These are phyloP conservation scores for Boloria selene DNA, from an alignment of 2,888 invertebrate species.

Conservation along the genomic window DNA sequence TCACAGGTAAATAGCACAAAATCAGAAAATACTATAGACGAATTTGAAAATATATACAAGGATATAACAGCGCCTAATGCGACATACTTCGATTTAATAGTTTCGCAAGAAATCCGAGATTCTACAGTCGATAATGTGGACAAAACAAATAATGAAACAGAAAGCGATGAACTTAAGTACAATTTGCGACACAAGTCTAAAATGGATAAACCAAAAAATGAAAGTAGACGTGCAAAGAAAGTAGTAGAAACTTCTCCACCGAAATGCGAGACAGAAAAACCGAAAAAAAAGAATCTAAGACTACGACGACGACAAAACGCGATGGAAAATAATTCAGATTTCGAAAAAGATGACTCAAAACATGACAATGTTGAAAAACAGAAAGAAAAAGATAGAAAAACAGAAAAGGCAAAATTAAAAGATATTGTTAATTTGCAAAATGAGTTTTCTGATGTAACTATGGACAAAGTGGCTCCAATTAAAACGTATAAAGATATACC, in stretches of 20 bases:
- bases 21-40: conserved; percentile 60
- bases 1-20: conserved; percentile 34
- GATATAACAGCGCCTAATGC: conserved; percentile 60
- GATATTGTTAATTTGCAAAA: conserved; percentile 68
- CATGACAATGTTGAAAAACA: neutral
- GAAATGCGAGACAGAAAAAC: conserved; percentile 52
- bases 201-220: conserved; percentile 35
- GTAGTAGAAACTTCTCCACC: conserved; percentile 47
- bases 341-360: conserved; percentile 35
- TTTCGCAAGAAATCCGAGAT: conserved; percentile 48
- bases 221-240: conserved; percentile 34
- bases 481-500: conserved; percentile 61
- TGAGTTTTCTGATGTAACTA: conserved; percentile 69
- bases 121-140: conserved; percentile 22
- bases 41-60: conserved; percentile 71
- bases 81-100: conserved; percentile 67
- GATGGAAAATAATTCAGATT: conserved; percentile 48
- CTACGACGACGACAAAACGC: conserved; percentile 55
- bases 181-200: conserved; percentile 56
- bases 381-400: neutral
- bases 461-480: conserved; percentile 57
- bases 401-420: conserved; percentile 52
- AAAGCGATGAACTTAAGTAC: conserved; percentile 51
- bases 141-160: conserved; percentile 24
- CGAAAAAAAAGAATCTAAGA: conserved; percentile 55